Percentiles rank a stretch among this genome's conserved stretches.
phyloP scores from a whole-genome alignment of 2,888 invertebrate species.

The Apocheima hispidaria region DNA sequence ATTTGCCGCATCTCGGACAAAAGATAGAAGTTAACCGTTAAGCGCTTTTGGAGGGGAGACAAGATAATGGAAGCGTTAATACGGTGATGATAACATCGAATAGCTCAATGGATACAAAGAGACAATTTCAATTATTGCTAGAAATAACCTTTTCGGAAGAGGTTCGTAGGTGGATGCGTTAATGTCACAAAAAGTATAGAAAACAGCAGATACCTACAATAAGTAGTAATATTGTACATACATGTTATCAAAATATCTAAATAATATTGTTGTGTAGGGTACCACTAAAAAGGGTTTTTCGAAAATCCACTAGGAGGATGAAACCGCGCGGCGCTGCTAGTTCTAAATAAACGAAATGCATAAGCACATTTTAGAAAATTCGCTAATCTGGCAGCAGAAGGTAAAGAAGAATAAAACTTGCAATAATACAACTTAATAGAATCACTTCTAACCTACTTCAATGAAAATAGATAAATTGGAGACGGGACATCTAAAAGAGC shows the following conservation, averaged over 20 bases:
- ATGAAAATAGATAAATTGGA: neutral
- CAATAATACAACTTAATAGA: neutral
- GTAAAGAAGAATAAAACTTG: neutral
- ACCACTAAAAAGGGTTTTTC: too few relatives aligned
- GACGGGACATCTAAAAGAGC: conserved; percentile 9
- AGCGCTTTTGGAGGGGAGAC: conserved; percentile 30
- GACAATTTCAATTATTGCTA: conserved; percentile 29
- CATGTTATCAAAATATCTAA: too few relatives aligned
- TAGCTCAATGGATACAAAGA: conserved; percentile 25
- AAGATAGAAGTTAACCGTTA: conserved; percentile 39
- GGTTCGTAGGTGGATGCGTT: too few relatives aligned
- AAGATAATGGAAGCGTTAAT: conserved; percentile 38
- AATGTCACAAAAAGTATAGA: too few relatives aligned
- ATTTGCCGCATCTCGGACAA: conserved; percentile 43
- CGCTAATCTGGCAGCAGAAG: neutral
- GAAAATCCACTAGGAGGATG: too few relatives aligned
- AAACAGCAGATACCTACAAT: too few relatives aligned
- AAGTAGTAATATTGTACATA: too few relatives aligned
- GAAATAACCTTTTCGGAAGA: conserved; percentile 14
- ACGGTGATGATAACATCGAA: conserved; percentile 30
- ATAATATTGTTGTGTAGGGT: too few relatives aligned
- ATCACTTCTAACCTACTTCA: neutral
- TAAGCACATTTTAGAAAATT: neutral
- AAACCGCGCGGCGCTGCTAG: too few relatives aligned
- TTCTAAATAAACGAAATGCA: too few relatives aligned